These are phyloP conservation scores for Drosophila tropicalis DNA, from an alignment of 1,140 invertebrate genomes.

Conservation along the genomic window DNA sequence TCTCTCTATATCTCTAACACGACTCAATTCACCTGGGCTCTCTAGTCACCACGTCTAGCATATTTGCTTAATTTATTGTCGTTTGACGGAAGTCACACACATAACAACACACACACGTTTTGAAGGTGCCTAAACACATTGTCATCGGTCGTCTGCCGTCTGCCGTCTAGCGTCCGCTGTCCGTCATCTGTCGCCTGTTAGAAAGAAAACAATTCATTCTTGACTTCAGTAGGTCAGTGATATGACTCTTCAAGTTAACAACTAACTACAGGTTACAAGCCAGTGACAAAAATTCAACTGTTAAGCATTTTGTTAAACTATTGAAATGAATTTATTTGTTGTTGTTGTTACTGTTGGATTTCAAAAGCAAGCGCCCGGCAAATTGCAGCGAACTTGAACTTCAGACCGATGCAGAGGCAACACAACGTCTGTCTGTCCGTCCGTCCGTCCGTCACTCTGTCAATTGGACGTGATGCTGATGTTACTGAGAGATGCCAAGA, in stretches of 20 bases:
- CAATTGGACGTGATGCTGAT: neutral
- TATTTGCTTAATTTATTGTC: constrained; percentile 77
- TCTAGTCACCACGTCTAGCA: constrained; percentile 32
- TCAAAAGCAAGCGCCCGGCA: constrained; percentile 46
- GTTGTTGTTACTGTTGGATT: constrained; percentile 39
- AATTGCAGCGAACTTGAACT: constrained; percentile 80
- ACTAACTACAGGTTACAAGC: constrained; percentile 29
- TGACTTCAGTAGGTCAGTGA: constrained; percentile 74
- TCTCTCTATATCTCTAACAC: neutral
- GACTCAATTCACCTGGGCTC: constrained; percentile 11
- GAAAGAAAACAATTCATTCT: constrained; percentile 76
- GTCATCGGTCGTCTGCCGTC: neutral
- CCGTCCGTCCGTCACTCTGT: constrained; percentile 22
- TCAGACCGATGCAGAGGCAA: constrained; percentile 66
- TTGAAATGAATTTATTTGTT: constrained; percentile 19
- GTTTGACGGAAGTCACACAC: constrained; percentile 73
- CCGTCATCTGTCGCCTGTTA: constrained; percentile 23
- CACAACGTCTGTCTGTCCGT: constrained; percentile 20
- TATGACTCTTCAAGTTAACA: constrained; percentile 23
- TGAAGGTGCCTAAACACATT: constrained; percentile 50
- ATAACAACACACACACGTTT: constrained; percentile 27
- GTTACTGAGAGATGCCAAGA: neutral
- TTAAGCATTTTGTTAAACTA: constrained; percentile 44
- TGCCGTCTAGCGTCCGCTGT: neutral
- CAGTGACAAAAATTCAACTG: constrained; percentile 20